These are phyloP conservation scores for Hycleus phaleratus DNA, from an alignment of 1,140 invertebrate species.

Conservation along the genomic window DNA sequence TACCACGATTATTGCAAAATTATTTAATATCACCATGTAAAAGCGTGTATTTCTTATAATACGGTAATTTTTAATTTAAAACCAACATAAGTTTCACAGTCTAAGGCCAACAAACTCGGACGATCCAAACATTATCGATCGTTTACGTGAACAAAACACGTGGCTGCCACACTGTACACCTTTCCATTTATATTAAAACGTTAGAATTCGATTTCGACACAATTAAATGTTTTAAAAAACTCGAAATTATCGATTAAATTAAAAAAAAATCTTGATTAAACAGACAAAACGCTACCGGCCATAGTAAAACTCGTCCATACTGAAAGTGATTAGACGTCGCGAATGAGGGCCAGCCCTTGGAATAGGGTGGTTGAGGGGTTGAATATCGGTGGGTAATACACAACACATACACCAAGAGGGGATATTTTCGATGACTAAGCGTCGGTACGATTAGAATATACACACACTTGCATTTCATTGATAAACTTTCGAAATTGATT, in stretches of 20 bases:
- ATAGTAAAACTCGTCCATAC: slow-evolving; percentile 23
- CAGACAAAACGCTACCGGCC: slow-evolving; percentile 15
- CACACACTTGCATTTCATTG: slow-evolving; percentile 6
- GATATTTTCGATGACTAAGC: slow-evolving; percentile 27
- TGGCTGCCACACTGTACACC: background rate
- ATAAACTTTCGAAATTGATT: slow-evolving; percentile 4
- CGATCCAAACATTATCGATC: background rate
- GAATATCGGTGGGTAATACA: slow-evolving; percentile 8
- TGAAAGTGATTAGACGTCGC: slow-evolving; percentile 34
- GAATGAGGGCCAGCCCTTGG: slow-evolving; percentile 28
- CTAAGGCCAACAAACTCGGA: background rate
- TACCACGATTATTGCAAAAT: too few species aligned
- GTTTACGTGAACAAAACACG: background rate
- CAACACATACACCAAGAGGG: too few species aligned
- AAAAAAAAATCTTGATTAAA: too few species aligned
- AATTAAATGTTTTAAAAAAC: too few species aligned
- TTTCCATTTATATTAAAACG: background rate
- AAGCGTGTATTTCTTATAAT: too few species aligned
- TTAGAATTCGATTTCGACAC: background rate
- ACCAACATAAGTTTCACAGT: too few species aligned
- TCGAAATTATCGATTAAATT: too few species aligned
- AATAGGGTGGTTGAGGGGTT: slow-evolving; percentile 16
- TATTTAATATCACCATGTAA: too few species aligned
- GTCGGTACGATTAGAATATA: slow-evolving; percentile 18
- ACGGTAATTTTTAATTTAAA: too few species aligned